Conservation (phyloP, 2,888 invertebrate species). For the Coremacera marginata region DNA sequence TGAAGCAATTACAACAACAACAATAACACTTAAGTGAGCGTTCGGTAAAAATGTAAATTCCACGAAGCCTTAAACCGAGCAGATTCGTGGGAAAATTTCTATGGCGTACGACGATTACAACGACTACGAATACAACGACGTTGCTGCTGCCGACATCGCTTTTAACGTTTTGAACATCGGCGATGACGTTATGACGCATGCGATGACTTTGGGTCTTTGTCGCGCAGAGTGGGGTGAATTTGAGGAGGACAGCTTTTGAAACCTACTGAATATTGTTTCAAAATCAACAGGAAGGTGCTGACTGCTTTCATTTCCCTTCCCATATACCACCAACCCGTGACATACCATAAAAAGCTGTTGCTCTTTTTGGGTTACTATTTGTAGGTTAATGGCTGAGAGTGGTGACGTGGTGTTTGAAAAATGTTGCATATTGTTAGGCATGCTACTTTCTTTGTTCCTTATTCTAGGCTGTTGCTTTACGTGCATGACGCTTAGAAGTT, state of each 20-base stretch:
- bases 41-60: slow-evolving; percentile 17
- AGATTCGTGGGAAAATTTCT: slow-evolving; percentile 23
- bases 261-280: neutral
- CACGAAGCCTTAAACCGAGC: slow-evolving; percentile 31
- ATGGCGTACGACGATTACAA: slow-evolving; percentile 13
- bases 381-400: too few relatives aligned
- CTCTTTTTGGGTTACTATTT: slow-evolving; percentile 13
- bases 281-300: slow-evolving; percentile 22
- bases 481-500: neutral
- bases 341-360: slow-evolving; percentile 23
- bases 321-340: too few relatives aligned
- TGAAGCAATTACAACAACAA: slow-evolving; percentile 36
- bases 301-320: neutral
- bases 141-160: slow-evolving; percentile 17
- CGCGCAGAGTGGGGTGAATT: neutral
- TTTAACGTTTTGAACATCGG: neutral
- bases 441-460: neutral
- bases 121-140: slow-evolving; percentile 33
- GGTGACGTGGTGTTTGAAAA: too few relatives aligned
- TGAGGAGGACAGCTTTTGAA: neutral
- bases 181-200: slow-evolving; percentile 43
- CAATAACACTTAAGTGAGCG: slow-evolving; percentile 20
- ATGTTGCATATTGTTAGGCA: slow-evolving; percentile 6
- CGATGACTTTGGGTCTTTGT: slow-evolving; percentile 35
- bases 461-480: neutral